Conservation (phyloP, 2,888 invertebrate species). For the Saturnia pavonia region DNA sequence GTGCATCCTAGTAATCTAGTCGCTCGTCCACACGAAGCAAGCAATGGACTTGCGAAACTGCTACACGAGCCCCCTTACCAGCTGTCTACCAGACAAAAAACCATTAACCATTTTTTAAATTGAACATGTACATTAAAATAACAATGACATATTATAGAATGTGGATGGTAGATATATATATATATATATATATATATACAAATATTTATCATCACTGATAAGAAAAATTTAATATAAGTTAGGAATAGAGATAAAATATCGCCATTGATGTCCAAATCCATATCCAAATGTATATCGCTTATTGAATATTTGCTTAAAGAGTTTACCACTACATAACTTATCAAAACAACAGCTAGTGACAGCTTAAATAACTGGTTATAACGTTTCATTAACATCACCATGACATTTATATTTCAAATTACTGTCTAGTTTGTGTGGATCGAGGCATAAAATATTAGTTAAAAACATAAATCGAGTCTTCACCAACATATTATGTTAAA, state of each 20-base stretch:
- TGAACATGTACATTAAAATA: no score
- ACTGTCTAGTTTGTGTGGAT: not conserved
- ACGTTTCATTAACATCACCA: constrained; percentile 35
- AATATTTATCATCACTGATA: not conserved
- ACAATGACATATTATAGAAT: no score
- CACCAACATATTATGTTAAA: not conserved
- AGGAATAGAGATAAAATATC: no score
- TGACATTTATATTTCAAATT: constrained; percentile 12
- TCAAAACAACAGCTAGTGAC: constrained; percentile 50
- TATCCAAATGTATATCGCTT: not conserved
- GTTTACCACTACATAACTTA: constrained; percentile 52
- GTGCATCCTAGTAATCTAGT: not conserved
- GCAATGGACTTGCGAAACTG: not conserved
- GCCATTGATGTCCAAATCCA: no score
- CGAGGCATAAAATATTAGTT: not conserved
- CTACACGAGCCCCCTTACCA: not conserved
- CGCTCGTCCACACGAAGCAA: not conserved
- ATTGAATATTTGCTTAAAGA: not conserved
- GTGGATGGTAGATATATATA: no score
- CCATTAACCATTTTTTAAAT: no score
- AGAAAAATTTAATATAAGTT: not conserved
- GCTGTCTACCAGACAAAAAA: no score
- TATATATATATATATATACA: no score
- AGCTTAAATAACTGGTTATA: constrained; percentile 44
- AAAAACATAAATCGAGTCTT: not conserved